Conservation (phyloP, 1,140 invertebrate species). For the Paramacrobiotus metropolitanus region DNA sequence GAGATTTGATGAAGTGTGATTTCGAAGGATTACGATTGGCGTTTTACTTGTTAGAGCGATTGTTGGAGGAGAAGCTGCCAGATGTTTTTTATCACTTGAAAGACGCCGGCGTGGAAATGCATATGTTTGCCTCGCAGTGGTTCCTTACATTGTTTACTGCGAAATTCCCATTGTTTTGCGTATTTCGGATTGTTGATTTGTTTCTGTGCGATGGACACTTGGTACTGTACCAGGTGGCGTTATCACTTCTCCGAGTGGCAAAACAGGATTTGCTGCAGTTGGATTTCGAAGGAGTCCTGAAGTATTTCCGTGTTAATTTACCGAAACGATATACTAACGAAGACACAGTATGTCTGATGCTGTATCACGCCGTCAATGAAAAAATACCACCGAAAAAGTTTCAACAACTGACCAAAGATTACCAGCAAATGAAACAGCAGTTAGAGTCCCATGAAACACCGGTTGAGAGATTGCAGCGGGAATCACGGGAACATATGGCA, state of each 20-base stretch:
- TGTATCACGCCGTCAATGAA: constrained; percentile 63
- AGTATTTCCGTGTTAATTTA: constrained; percentile 74
- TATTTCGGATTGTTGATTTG: constrained; percentile 88
- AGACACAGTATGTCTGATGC: constrained; percentile 58
- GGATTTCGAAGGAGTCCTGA: constrained; percentile 83
- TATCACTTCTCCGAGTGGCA: constrained; percentile 61
- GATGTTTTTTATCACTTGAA: constrained; percentile 72
- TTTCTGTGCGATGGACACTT: constrained; percentile 37
- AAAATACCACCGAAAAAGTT: constrained; percentile 63
- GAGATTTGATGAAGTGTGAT: constrained; percentile 82
- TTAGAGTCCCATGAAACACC: constrained; percentile 32
- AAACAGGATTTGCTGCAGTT: constrained; percentile 74
- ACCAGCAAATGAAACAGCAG: constrained; percentile 44
- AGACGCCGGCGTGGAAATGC: constrained; percentile 73
- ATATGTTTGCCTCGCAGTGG: constrained; percentile 99
- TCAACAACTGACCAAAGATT: constrained; percentile 87
- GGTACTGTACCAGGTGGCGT: constrained; percentile 67
- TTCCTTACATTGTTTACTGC: constrained; percentile 95
- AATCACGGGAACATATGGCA: constrained; percentile 29
- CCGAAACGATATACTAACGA: constrained; percentile 86
- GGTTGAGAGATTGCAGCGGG: constrained; percentile 29
- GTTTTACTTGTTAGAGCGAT: constrained; percentile 80
- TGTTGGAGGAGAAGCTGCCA: constrained; percentile 77
- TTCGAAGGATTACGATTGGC: constrained; percentile 79
- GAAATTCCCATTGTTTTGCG: constrained; percentile 85